Percentiles rank a stretch among this genome's conserved stretches.
phyloP scores from a whole-genome alignment of 2,888 invertebrate species.

The Esperia sulphurella region DNA sequence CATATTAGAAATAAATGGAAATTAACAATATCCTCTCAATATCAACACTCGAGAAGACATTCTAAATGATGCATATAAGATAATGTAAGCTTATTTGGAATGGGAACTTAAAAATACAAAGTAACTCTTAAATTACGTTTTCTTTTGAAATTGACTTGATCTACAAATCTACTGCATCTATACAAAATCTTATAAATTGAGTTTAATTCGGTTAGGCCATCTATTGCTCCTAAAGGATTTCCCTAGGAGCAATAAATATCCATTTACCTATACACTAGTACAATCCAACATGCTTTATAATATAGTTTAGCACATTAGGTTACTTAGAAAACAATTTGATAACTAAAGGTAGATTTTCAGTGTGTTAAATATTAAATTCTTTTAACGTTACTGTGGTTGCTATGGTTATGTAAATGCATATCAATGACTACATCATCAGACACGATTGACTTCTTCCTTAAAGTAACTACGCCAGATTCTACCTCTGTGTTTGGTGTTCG shows the following conservation, averaged over 20 bases:
- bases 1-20: background rate
- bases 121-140: background rate
- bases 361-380: constrained; percentile 4
- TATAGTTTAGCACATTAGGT: no score
- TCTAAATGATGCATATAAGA: no score
- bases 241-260: no score
- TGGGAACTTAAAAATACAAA: background rate
- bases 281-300: no score
- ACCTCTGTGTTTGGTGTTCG: constrained; percentile 69
- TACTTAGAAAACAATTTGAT: no score
- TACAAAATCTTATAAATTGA: no score
- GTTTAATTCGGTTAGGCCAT: no score
- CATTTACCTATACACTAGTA: no score
- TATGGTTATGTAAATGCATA: constrained; percentile 67
- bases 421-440: constrained; percentile 81
- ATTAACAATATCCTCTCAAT: background rate
- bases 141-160: background rate
- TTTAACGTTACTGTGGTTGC: background rate
- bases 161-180: background rate
- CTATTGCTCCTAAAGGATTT: no score
- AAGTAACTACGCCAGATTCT: constrained; percentile 49
- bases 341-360: no score
- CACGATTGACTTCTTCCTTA: constrained; percentile 67
- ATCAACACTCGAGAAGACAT: no score
- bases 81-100: background rate